Evolutionary conservation across 2,797 vertebrate genomes (phyloP), one percentile per base, ranked within the genome.

Genomic region (Lagocephalus sceleratus): DNA sequence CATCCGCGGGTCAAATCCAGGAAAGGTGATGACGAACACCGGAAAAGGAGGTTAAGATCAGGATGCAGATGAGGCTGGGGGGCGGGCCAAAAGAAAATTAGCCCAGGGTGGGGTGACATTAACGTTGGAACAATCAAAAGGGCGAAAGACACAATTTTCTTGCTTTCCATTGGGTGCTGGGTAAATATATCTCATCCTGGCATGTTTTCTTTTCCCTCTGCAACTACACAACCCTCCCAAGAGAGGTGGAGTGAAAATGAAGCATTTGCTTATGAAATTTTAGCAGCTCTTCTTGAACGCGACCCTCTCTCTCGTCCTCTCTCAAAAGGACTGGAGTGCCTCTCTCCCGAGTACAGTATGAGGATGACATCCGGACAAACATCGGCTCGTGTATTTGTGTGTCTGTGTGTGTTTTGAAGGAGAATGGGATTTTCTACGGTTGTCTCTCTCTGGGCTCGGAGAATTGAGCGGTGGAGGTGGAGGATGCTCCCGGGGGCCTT

Each of bases 371-470:
- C 59, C 61, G 60, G 66, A 79, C 81, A 82, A 81, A 80, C 75
- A 81, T 68, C 73, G 61, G 15, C 22, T 68, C 66, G 66, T 74
- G 64, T 3, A 5, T 60, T 20, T 26, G 21, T 51, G 20, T 44
- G 41, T 57, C 41, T 59, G 56, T 75, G 50, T 59, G 63, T 71
- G 60, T 75, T 83, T 76, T 77, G 57, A 51, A 76, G 66, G 83
- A 85, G 76, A 86, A 88, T 85, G 69, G 84, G 86, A 88, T 90
- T 87, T 83, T 80, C 83, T 60, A 83, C 44, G 79, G 71, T 63
- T 86, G 86, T 87, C 87, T 86, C 79, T 86, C 79, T 66, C 71
- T 19, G 54, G 75, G 73, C 73, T 66, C 61, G 60, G 68, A 60
- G 74, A 84, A 79, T 85, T 73, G 73, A 60, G 76, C 79, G 78